Evolutionary conservation across 2,113 vertebrate species (phyloP).

Genomic region (Cariama cristata): DNA sequence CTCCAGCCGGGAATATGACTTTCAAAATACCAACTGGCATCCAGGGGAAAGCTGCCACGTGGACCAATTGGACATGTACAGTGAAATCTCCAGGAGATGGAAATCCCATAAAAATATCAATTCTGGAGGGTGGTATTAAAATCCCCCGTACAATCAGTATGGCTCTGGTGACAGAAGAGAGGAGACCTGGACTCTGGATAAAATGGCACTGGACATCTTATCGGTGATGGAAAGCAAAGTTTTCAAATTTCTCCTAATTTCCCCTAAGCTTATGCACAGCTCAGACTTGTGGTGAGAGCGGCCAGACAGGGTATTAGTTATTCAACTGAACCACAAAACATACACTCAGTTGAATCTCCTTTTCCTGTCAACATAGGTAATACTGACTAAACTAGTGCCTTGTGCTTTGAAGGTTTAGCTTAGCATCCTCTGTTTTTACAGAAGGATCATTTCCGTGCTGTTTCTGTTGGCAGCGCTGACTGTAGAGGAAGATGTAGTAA

Average conservation of each 20-base stretch:
- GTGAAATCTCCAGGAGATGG: not conserved
- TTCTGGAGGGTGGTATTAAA: not conserved
- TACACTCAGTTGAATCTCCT: not conserved
- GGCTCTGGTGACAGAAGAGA: not conserved
- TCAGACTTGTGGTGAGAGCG: not conserved
- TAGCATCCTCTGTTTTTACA: not conserved
- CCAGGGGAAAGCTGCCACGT: not conserved
- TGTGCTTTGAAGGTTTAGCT: not conserved
- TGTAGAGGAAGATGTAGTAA: not conserved
- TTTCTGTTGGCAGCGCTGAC: not conserved
- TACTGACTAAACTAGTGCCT: not conserved
- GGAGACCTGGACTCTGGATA: not conserved
- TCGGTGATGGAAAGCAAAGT: not conserved
- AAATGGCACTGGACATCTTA: not conserved
- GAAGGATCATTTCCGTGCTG: not conserved
- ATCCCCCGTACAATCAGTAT: not conserved
- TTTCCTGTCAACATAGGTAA: not conserved
- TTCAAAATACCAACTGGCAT: not conserved
- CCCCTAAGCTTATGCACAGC: not conserved
- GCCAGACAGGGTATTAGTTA: not conserved
- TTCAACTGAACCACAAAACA: not conserved
- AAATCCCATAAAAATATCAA: not conserved
- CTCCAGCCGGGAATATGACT: not conserved
- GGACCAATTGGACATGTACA: accelerated
- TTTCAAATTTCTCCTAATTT: not conserved